Evolutionary conservation across 2,888 invertebrate genomes (phyloP), one percentile per base, ranked within the genome.

Genomic region (Fragum sueziense): DNA sequence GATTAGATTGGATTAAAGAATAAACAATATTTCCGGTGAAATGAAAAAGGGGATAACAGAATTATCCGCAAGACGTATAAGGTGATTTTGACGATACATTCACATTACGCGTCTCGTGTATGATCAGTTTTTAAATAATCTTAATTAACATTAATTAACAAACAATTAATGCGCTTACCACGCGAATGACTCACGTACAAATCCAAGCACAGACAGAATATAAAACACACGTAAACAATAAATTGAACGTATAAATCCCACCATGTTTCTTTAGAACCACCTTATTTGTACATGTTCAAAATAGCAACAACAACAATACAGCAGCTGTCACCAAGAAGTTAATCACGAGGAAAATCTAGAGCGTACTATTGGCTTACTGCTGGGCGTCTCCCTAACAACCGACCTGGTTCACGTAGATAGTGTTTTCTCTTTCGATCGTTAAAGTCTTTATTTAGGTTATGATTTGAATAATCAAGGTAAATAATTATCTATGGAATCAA

Each of bases 371-470:
- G 61, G 33, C 29, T 61, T 61, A 61, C 20, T n/a, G 61, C 33
- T 20, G 33, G 61, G 61, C 61, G 61, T 61, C 33, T 33, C 61
- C 61, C 33, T 61, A 61, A 33, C 61, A 47, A 47, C 47, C 47
- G 4, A 14, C 20, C 47, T 47, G 47, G 14, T 47, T 47, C 47
- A 47, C n/a, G n/a, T 47, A 47, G 47, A 47, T 14, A 47, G 6
- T 9, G 4, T 47, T 47, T 47, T 47, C 17, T 2, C 47, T 47
- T 9, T 47, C n/a, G n/a, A n/a, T 47, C 47, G 47, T 20, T 47
- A 47, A 47, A 47, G n/a, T n/a, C n/a, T n/a, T n/a, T n/a, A n/a
- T n/a, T n/a, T n/a, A n/a, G n/a, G n/a, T n/a, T n/a, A n/a, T n/a
- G n/a, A n/a, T n/a, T n/a, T n/a, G n/a, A n/a, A n/a, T n/a, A n/a